Evolutionary conservation across 1,140 invertebrate species (phyloP).

Genomic region (Grapholita molesta): DNA sequence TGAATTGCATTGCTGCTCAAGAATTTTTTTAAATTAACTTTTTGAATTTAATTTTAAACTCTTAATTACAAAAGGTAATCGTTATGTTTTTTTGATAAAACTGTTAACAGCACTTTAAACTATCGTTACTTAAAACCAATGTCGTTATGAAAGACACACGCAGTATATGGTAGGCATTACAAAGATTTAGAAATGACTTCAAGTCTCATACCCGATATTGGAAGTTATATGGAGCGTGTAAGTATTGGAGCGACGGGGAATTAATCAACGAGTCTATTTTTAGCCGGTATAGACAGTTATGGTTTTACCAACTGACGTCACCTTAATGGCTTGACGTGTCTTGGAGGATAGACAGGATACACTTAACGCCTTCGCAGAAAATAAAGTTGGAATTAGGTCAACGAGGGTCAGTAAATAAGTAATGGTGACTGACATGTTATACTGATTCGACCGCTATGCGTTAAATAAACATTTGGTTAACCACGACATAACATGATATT

Average conservation of each 20-base stretch:
- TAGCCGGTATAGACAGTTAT: background rate
- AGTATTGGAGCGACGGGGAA: background rate
- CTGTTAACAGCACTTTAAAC: too few relatives aligned
- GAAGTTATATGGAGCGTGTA: conserved; percentile 1
- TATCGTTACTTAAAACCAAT: too few relatives aligned
- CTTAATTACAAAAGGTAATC: too few relatives aligned
- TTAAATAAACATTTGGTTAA: background rate
- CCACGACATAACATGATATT: background rate
- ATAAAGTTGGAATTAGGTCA: background rate
- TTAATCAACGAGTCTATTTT: background rate
- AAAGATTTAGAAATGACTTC: background rate
- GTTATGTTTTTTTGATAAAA: too few relatives aligned
- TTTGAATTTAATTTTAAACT: too few relatives aligned
- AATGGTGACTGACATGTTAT: background rate
- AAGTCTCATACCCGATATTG: background rate
- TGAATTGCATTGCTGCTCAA: too few relatives aligned
- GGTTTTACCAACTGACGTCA: conserved; percentile 11
- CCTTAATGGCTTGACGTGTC: conserved; percentile 4
- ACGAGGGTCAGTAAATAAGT: background rate
- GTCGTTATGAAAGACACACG: too few relatives aligned
- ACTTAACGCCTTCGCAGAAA: background rate
- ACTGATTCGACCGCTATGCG: background rate
- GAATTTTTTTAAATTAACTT: too few relatives aligned
- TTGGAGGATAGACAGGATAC: background rate
- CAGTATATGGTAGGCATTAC: too few relatives aligned